phyloP scores from a whole-genome alignment of 2,797 vertebrate species.

The Dryobates pubescens region DNA sequence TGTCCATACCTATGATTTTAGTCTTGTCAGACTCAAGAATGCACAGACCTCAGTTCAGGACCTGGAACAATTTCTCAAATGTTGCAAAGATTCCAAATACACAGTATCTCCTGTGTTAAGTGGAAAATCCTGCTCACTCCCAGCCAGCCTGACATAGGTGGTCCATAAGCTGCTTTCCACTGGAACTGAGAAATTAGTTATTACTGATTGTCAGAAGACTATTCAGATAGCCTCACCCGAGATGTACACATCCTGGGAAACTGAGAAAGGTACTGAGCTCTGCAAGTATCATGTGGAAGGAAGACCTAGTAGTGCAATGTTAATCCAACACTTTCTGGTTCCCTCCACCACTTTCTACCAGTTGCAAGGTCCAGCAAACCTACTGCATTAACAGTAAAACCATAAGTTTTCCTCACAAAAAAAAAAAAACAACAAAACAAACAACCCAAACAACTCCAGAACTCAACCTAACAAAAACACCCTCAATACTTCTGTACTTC shows the following conservation, averaged over 20 bases:
- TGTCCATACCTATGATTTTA: neutral
- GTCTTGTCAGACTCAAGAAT: neutral
- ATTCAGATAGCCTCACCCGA: neutral
- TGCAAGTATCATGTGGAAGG: neutral
- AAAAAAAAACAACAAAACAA: no score
- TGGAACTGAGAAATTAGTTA: neutral
- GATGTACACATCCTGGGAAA: neutral
- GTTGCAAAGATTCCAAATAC: neutral
- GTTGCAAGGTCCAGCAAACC: neutral
- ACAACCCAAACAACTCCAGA: no score
- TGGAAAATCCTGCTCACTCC: neutral
- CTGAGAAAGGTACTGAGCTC: neutral
- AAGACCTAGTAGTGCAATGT: neutral
- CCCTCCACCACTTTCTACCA: neutral
- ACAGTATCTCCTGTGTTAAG: accelerated
- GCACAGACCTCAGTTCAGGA: neutral
- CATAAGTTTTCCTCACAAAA: neutral
- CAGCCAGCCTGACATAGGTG: neutral
- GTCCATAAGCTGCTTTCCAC: neutral
- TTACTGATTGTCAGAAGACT: neutral
- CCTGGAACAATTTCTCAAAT: neutral
- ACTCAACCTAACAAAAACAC: neutral
- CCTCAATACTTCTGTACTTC: neutral
- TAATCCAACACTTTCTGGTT: neutral
- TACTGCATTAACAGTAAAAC: neutral